A percentile compares a stretch with the other conserved stretches of the same genome.
Conservation (phyloP, 2,797 vertebrate species). For the Gymnodraco acuticeps region DNA sequence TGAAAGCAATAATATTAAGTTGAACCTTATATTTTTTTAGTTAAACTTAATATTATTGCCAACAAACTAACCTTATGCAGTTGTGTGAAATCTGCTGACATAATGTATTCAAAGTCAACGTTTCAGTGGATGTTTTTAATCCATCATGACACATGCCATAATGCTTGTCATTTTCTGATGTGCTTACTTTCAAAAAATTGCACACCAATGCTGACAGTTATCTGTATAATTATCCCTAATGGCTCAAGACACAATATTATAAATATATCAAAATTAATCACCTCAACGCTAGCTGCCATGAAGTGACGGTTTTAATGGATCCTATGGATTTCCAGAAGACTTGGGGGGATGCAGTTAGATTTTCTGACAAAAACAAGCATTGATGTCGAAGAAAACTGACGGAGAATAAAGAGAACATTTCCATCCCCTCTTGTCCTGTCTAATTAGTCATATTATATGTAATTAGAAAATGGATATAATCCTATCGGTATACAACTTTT, state of each 20-base stretch:
- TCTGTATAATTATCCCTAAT: conserved; percentile 53
- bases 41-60: too few relatives aligned
- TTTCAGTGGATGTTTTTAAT: conserved; percentile 9
- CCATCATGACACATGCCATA: conserved; percentile 13
- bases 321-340: conserved; percentile 32
- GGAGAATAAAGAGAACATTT: conserved; percentile 50
- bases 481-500: conserved; percentile 64
- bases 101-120: too few relatives aligned
- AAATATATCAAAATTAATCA: conserved; percentile 52
- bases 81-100: too few relatives aligned
- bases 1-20: too few relatives aligned
- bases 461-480: conserved; percentile 66
- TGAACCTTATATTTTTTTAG: too few relatives aligned
- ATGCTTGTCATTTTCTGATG: conserved; percentile 25
- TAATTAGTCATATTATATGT: conserved; percentile 72
- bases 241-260: conserved; percentile 49
- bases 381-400: conserved; percentile 53
- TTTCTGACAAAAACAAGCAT: conserved; percentile 55
- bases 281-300: conserved; percentile 42
- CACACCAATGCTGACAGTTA: conserved; percentile 32
- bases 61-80: too few relatives aligned
- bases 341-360: background rate
- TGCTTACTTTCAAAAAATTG: background rate
- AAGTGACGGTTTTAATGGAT: conserved; percentile 67
- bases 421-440: conserved; percentile 53